Conservation (phyloP, 1,140 invertebrate genomes). For the Delia radicum region DNA sequence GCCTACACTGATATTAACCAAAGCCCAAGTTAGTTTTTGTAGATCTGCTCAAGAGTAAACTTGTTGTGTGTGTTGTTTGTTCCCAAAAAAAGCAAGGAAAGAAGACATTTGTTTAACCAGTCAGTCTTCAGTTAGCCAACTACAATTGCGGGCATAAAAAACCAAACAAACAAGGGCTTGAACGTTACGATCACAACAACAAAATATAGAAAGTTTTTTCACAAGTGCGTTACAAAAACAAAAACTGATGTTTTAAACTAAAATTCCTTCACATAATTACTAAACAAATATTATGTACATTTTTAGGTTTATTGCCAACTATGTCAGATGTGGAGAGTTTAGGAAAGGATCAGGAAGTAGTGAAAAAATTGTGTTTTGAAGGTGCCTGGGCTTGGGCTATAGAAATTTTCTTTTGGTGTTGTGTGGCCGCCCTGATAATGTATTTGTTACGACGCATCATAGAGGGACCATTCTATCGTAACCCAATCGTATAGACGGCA, state of each 20-base stretch:
- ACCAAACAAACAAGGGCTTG: not conserved
- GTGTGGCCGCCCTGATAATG: conserved; percentile 35
- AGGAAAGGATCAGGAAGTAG: conserved; percentile 24
- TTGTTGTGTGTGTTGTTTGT: too few relatives aligned
- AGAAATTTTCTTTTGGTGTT: conserved; percentile 33
- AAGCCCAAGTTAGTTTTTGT: conserved; percentile 3
- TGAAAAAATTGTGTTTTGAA: conserved; percentile 46
- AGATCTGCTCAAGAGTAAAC: conserved; percentile 10
- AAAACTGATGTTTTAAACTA: conserved; percentile 27
- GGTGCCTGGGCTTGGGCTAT: conserved; percentile 50
- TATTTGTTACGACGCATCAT: conserved; percentile 46
- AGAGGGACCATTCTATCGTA: conserved; percentile 45
- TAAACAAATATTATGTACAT: not conserved
- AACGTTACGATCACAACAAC: not conserved
- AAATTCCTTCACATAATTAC: too few relatives aligned
- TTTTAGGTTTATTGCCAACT: not conserved
- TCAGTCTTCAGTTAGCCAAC: not conserved
- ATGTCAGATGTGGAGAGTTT: conserved; percentile 8
- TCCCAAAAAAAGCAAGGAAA: too few relatives aligned
- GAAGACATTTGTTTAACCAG: not conserved
- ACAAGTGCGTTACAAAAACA: conserved; percentile 27
- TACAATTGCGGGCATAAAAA: not conserved
- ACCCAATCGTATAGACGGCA: conserved; percentile 51
- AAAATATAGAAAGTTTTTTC: not conserved
- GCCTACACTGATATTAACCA: conserved; percentile 12